Evolutionary conservation across 1,140 invertebrate genomes (phyloP), one percentile per base, ranked within the genome.

Genomic region (Caenorhabditis brenneri): DNA sequence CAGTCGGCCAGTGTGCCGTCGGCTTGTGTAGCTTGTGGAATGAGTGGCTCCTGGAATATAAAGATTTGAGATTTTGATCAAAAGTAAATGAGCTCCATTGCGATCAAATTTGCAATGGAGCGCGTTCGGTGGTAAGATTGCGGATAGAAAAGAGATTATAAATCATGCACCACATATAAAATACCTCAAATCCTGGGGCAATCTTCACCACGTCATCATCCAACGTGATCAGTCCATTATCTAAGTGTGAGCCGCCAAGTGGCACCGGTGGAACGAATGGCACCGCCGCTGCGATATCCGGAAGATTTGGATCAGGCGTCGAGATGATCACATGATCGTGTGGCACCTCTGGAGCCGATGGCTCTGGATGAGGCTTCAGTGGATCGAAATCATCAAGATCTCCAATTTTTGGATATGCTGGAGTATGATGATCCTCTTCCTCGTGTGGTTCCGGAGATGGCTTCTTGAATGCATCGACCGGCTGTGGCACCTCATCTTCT

Each of bases 111-210:
- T n/a, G n/a, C n/a, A n/a, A n/a, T n/a, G n/a, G n/a, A n/a, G n/a
- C n/a, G n/a, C n/a, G 0, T 1, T 1, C 42, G 42, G 16, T 46
- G 42, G 42, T 46, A 46, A n/a, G n/a, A n/a, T n/a, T n/a, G n/a
- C n/a, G n/a, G n/a, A n/a, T n/a, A n/a, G n/a, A n/a, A n/a, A n/a
- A n/a, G n/a, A n/a, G n/a, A 46, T 16, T 16, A 46, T 9, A 46
- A 46, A 16, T 46, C 42, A 46, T 51, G n/a, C 53, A 9, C 22
- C 12, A 12, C 12, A 12, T 42, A 6, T 42, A 6, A 42, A 5
- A 42, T 42, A 42, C 65, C 65, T 74, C 65, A 31, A 74, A 74
- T 42, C 65, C 65, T 22, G 65, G 65, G 15, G 65, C 65, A 42
- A 74, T 24, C n/a, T 42, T 74, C 2, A 33, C n/a, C 9, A 12